phyloP scores from a whole-genome alignment of 2,797 vertebrate species.

The Schizopygopsis malacanthus region DNA sequence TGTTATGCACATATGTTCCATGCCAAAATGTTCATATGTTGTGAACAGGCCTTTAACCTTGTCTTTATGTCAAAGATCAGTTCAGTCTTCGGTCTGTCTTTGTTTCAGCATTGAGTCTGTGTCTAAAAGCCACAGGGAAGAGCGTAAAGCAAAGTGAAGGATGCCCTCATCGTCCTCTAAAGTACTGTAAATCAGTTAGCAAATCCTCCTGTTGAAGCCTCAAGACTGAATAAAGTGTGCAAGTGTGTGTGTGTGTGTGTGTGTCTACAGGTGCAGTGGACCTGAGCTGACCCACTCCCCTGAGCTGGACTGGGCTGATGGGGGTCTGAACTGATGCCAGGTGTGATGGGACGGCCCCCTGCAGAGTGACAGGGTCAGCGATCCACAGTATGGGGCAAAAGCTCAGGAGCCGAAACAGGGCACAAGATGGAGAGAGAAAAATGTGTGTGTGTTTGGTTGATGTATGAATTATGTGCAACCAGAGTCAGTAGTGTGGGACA shows the following conservation, averaged over 20 bases:
- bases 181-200: conserved; percentile 57
- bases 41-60: background rate
- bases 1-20: background rate
- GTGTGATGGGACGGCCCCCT: conserved; percentile 52
- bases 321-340: conserved; percentile 49
- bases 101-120: conserved; percentile 24
- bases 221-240: conserved; percentile 42
- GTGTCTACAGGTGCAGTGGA: conserved; percentile 53
- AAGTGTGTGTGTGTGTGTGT: conserved; percentile 1
- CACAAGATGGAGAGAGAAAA: conserved; percentile 47
- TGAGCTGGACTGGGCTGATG: conserved; percentile 23
- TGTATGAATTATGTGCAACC: conserved; percentile 52
- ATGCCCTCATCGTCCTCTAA: conserved; percentile 73
- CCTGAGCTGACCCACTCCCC: conserved; percentile 46
- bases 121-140: conserved; percentile 47
- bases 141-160: conserved; percentile 61
- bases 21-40: background rate
- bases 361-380: conserved; percentile 51
- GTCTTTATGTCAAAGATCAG: conserved; percentile 11
- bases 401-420: conserved; percentile 48
- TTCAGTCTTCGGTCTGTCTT: conserved; percentile 20
- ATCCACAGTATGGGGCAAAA: conserved; percentile 48
- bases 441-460: conserved; percentile 37
- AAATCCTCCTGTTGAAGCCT: conserved; percentile 53
- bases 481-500: conserved; percentile 55